Percentiles rank a stretch among this genome's conserved stretches.
Conservation (phyloP, 1,140 invertebrate genomes). For the Brachionus rotundiformis region DNA sequence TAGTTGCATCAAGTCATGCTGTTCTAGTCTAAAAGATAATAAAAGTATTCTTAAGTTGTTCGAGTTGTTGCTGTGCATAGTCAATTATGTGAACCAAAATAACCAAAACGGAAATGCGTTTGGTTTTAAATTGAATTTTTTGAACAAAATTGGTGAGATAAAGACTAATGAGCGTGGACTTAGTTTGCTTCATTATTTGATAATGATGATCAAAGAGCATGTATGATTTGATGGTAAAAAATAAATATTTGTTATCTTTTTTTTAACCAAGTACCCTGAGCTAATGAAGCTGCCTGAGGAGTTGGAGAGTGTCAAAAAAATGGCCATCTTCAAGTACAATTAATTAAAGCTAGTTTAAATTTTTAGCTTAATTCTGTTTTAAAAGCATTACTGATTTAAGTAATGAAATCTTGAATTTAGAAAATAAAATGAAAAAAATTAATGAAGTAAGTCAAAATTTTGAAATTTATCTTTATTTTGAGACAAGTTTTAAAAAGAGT, state of each 20-base stretch:
- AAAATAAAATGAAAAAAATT: slow-evolving; percentile 36
- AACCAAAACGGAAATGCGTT: slow-evolving; percentile 50
- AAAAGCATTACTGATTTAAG: slow-evolving; percentile 36
- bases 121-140: slow-evolving; percentile 39
- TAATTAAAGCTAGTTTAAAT: not conserved
- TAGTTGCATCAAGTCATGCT: not conserved
- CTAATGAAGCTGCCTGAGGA: slow-evolving; percentile 12
- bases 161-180: slow-evolving; percentile 43
- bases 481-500: too few species aligned
- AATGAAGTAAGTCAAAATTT: slow-evolving; percentile 16
- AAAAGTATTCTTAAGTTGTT: slow-evolving; percentile 28
- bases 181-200: slow-evolving; percentile 13
- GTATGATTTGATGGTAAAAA: too few species aligned
- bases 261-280: slow-evolving; percentile 13
- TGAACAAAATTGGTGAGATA: slow-evolving; percentile 31
- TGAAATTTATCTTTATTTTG: not conserved
- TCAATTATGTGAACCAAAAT: slow-evolving; percentile 47
- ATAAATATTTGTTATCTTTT: not conserved
- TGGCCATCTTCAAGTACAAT: slow-evolving; percentile 21
- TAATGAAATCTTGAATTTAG: slow-evolving; percentile 44
- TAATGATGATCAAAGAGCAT: slow-evolving; percentile 38
- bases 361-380: not conserved
- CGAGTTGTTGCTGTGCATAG: slow-evolving; percentile 28
- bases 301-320: slow-evolving; percentile 43
- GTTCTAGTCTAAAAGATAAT: slow-evolving; percentile 11